Conservation (phyloP, 2,888 invertebrate genomes). For the Drosophila mettleri region DNA sequence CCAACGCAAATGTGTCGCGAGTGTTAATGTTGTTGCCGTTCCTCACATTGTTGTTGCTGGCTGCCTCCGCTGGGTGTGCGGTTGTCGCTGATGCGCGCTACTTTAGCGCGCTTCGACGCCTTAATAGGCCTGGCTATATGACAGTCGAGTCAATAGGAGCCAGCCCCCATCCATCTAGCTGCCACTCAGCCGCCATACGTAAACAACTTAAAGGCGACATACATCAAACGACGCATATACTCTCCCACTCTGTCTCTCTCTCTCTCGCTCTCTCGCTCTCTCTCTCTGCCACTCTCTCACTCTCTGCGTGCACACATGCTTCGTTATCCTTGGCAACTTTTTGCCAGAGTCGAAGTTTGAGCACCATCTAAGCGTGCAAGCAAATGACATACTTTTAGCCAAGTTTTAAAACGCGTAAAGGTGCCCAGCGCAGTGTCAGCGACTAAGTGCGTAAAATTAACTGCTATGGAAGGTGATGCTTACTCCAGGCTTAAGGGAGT, state of each 20-base stretch:
- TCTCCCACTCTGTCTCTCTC: neutral
- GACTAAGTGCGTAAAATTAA: slow-evolving; percentile 53
- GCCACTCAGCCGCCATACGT: slow-evolving; percentile 21
- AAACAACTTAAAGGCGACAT: slow-evolving; percentile 29
- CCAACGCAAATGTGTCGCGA: slow-evolving; percentile 49
- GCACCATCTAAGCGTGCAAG: slow-evolving; percentile 17
- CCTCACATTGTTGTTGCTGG: slow-evolving; percentile 25
- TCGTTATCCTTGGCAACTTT: slow-evolving; percentile 31
- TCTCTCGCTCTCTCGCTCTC: too few species aligned
- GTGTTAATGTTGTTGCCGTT: slow-evolving; percentile 37
- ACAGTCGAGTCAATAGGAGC: slow-evolving; percentile 41
- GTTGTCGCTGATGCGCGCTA: slow-evolving; percentile 44
- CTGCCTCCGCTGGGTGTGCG: slow-evolving; percentile 16
- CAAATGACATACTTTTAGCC: slow-evolving; percentile 39
- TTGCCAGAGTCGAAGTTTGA: slow-evolving; percentile 14
- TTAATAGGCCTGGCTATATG: slow-evolving; percentile 59
- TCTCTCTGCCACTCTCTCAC: too few species aligned
- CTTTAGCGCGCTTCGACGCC: slow-evolving; percentile 55
- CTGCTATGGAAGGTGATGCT: slow-evolving; percentile 21
- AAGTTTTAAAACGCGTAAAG: slow-evolving; percentile 49
- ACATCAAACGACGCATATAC: slow-evolving; percentile 28
- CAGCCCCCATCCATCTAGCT: slow-evolving; percentile 1
- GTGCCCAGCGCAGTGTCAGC: slow-evolving; percentile 29
- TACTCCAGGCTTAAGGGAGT: neutral
- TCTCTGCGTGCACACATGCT: slow-evolving; percentile 4